phyloP scores from a whole-genome alignment of 2,113 vertebrate genomes.

The Megaceryle maxima region DNA sequence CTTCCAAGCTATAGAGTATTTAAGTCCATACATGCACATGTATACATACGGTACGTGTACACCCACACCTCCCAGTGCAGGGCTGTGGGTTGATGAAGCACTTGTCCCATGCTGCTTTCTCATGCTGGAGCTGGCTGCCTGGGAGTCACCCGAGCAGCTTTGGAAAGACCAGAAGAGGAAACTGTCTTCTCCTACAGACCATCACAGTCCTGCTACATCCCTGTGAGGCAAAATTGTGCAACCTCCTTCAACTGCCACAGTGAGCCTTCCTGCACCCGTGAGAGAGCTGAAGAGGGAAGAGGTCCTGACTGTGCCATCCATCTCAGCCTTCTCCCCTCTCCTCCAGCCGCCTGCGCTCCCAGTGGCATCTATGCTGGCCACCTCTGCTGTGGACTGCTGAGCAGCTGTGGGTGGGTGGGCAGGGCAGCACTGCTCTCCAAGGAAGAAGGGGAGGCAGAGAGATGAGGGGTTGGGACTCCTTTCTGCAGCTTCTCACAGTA shows the following conservation, averaged over 20 bases:
- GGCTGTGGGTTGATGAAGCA: accelerated
- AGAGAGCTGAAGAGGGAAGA: background rate
- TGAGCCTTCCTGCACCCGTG: background rate
- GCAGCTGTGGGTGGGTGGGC: background rate
- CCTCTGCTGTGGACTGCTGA: background rate
- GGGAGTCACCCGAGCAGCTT: background rate
- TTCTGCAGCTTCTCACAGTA: accelerated
- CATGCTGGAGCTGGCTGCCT: background rate
- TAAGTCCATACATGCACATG: accelerated
- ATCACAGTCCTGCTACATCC: background rate
- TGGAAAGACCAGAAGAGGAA: background rate
- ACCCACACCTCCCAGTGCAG: background rate
- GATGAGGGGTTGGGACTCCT: background rate
- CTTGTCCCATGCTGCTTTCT: background rate
- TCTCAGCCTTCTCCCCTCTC: background rate
- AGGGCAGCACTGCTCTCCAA: background rate
- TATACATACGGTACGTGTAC: accelerated
- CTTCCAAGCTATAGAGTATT: background rate
- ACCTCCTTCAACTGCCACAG: background rate
- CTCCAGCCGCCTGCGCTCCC: accelerated
- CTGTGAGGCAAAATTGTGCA: background rate
- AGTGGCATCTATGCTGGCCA: accelerated
- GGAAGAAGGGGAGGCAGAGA: background rate
- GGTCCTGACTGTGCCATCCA: background rate
- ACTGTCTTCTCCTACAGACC: background rate